phyloP scores from a whole-genome alignment of 2,888 invertebrate species.

The Cosmopolites sordidus region DNA sequence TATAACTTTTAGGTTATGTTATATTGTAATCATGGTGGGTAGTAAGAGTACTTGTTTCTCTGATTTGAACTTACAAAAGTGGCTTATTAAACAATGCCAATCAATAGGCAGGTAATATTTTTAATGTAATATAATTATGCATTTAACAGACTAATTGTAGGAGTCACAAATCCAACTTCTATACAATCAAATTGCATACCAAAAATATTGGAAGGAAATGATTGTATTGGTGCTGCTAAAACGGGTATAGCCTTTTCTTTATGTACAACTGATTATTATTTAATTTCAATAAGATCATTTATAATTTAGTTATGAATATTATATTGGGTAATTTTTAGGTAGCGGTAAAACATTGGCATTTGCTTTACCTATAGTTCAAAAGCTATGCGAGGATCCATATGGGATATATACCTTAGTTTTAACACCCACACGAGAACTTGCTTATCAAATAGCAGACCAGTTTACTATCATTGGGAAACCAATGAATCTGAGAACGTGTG shows the following conservation, averaged over 20 bases:
- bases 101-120: neutral
- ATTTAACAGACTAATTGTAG: slow-evolving; percentile 47
- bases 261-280: neutral
- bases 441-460: slow-evolving; percentile 92
- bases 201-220: slow-evolving; percentile 69
- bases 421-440: slow-evolving; percentile 91
- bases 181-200: slow-evolving; percentile 82
- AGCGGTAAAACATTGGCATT: slow-evolving; percentile 98
- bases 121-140: neutral
- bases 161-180: slow-evolving; percentile 72
- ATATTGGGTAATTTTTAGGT: slow-evolving; percentile 11
- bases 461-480: slow-evolving; percentile 88
- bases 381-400: slow-evolving; percentile 88
- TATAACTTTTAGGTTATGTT: neutral
- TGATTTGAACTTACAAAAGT: neutral
- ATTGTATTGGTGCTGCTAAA: slow-evolving; percentile 94
- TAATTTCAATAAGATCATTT: too few relatives aligned
- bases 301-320: neutral
- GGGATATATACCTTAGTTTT: slow-evolving; percentile 92
- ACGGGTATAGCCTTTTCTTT: slow-evolving; percentile 66
- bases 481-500: slow-evolving; percentile 74
- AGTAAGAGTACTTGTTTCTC: neutral
- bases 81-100: neutral
- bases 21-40: neutral
- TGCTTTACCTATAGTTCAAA: slow-evolving; percentile 89